These are phyloP conservation scores for Dryoscopus gambensis DNA, from an alignment of 2,113 vertebrate genomes.

Conservation along the genomic window DNA sequence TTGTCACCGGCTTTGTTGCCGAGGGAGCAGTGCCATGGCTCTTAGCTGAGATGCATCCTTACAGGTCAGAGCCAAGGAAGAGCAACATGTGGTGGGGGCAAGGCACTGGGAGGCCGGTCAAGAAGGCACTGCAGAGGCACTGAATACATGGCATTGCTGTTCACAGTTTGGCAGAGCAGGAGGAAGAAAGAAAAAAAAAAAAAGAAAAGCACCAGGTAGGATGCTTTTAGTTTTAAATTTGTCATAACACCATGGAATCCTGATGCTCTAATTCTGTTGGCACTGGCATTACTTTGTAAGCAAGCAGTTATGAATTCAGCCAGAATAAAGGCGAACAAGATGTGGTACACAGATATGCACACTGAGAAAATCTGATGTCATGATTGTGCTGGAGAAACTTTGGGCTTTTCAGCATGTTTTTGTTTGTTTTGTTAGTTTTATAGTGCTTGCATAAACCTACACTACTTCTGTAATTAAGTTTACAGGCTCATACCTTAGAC, in stretches of 20 bases:
- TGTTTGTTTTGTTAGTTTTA: neutral
- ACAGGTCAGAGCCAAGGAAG: neutral
- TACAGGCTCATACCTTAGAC: neutral
- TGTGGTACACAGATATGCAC: too few relatives aligned
- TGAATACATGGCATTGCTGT: neutral
- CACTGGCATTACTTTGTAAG: neutral
- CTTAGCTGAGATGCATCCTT: neutral
- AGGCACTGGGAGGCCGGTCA: neutral
- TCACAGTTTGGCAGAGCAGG: accelerated
- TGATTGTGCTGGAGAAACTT: neutral
- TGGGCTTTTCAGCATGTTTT: neutral
- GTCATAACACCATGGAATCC: neutral
- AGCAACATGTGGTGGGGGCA: accelerated
- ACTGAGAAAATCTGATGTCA: accelerated
- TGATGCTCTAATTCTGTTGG: neutral
- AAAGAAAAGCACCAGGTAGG: neutral
- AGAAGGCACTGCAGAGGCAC: neutral
- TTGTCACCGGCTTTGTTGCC: accelerated
- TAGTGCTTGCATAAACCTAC: neutral
- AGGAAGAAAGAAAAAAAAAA: neutral
- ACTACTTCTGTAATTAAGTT: neutral
- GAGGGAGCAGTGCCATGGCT: neutral
- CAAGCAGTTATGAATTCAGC: neutral
- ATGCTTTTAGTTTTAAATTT: neutral
- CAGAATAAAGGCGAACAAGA: neutral